Conservation (phyloP, 2,113 vertebrate species). For the Egretta garzetta region DNA sequence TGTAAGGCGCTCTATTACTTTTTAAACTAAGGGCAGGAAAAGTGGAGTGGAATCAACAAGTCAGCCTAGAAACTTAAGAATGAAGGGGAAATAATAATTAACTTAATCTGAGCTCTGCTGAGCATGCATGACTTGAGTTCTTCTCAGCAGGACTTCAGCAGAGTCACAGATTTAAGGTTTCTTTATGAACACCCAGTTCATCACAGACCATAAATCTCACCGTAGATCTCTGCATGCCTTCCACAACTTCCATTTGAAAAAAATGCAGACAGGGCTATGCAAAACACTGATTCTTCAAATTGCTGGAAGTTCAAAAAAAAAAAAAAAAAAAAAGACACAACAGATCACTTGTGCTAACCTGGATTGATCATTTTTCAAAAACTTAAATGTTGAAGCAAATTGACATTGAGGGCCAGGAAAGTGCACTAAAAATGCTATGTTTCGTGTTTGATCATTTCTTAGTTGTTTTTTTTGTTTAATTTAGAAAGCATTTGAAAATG, state of each 20-base stretch:
- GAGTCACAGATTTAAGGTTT: conserved; percentile 7
- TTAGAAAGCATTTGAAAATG: background rate
- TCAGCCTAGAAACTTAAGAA: conserved; percentile 3
- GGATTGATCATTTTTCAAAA: background rate
- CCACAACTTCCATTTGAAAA: background rate
- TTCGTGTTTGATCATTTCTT: background rate
- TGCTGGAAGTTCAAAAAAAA: background rate
- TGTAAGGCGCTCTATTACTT: background rate
- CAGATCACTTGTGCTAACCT: background rate
- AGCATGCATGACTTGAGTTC: background rate
- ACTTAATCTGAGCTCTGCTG: background rate
- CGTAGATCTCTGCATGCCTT: background rate
- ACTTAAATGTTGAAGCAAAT: background rate
- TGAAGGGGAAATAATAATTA: conserved; percentile 6
- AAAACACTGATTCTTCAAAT: background rate
- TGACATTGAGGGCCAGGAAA: background rate
- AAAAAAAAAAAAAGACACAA: background rate
- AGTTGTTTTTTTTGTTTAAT: background rate
- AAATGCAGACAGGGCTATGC: background rate
- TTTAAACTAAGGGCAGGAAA: background rate
- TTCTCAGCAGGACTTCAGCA: background rate
- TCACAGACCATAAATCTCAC: conserved; percentile 24
- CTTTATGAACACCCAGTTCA: background rate
- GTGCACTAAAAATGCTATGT: background rate
- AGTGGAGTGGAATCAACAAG: background rate